A percentile compares a stretch with the other conserved stretches of the same genome.
Conservation (phyloP, 2,888 invertebrate genomes). For the Metallyticus violacea region DNA sequence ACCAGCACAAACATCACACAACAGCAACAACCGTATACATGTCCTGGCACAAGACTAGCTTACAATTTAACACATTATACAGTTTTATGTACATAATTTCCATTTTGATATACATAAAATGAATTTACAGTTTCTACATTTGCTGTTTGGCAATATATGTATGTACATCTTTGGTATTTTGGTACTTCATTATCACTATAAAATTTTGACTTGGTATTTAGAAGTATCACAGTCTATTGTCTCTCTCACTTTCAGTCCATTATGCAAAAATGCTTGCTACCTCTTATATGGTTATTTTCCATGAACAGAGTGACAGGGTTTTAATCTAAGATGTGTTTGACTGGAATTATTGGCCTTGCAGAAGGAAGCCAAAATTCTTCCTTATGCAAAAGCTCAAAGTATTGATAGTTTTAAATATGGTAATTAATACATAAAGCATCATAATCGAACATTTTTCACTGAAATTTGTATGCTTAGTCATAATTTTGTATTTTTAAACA, state of each 20-base stretch:
- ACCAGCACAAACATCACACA: not conserved
- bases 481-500: too few relatives aligned
- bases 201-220: not conserved
- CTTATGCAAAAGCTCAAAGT: not conserved
- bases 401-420: too few relatives aligned
- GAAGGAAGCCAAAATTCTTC: not conserved
- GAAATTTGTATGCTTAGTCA: not conserved
- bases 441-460: not conserved
- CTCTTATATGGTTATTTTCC: not conserved
- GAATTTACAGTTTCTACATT: slow-evolving; percentile 7
- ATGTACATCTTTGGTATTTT: slow-evolving; percentile 26
- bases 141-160: not conserved
- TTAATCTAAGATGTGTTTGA: not conserved
- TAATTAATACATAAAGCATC: not conserved
- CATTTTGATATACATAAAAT: not conserved
- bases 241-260: not conserved
- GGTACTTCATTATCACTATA: slow-evolving; percentile 3
- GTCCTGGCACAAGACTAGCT: not conserved
- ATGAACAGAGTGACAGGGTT: not conserved
- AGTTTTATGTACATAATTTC: not conserved
- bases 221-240: not conserved
- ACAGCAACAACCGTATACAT: not conserved
- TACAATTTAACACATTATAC: not conserved
- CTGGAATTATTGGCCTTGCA: not conserved
- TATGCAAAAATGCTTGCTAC: not conserved